These are phyloP conservation scores for Schlechtendalia chinensis DNA, from an alignment of 1,140 invertebrate species.

Conservation along the genomic window DNA sequence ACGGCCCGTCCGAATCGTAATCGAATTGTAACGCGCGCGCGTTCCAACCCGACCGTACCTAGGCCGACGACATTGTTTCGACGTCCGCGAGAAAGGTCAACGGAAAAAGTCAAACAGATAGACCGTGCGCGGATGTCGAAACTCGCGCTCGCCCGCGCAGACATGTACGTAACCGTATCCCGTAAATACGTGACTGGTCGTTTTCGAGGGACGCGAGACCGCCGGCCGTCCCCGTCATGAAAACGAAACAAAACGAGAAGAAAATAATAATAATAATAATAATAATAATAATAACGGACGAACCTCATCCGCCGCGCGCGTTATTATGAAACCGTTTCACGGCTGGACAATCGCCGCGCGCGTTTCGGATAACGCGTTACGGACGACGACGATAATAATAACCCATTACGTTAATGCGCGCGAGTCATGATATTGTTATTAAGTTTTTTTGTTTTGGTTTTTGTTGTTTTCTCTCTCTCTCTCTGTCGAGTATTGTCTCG, in stretches of 20 bases:
- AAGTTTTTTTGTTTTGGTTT: not conserved
- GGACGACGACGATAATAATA: constrained; percentile 20
- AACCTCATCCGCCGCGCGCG: constrained; percentile 27
- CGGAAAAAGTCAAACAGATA: not conserved
- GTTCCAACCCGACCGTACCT: too few relatives aligned
- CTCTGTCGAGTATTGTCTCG: constrained; percentile 13
- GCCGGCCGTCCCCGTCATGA: not conserved
- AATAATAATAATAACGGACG: not conserved
- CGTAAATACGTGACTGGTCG: constrained; percentile 32
- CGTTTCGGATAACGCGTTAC: constrained; percentile 32
- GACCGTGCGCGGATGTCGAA: constrained; percentile 8
- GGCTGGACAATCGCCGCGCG: constrained; percentile 12
- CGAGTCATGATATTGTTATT: constrained; percentile 13
- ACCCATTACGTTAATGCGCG: not conserved
- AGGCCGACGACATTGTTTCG: constrained; percentile 1
- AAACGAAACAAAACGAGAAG: not conserved
- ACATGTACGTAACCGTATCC: too few relatives aligned
- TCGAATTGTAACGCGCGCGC: too few relatives aligned
- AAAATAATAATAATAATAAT: not conserved
- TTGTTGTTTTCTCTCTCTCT: too few relatives aligned
- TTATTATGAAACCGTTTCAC: constrained; percentile 28
- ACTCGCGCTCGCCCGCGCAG: not conserved
- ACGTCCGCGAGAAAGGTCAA: constrained; percentile 1
- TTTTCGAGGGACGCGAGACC: constrained; percentile 30
- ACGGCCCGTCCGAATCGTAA: not conserved